Base-by-base conservation (phyloP, 2,888 invertebrate genomes). In the Scaptomyza parva region DNA sequence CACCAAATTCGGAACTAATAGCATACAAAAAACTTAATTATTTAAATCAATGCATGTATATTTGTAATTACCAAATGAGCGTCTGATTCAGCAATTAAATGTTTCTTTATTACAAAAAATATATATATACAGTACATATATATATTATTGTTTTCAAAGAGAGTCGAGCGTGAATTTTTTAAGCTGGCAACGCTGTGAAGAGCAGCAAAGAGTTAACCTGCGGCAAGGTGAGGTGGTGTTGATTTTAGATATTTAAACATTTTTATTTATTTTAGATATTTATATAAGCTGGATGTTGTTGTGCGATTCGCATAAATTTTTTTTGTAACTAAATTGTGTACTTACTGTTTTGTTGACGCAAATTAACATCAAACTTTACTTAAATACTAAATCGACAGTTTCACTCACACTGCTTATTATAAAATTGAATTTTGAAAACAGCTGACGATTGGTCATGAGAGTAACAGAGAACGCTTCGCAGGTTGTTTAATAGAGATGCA, bases 281-380 rank as follows among this genome's bases (percentile, higher is more conserved):
- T 64, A 40, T 44, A 40, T 66, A 53, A 35, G 41, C 20, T 48
- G 24, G 20, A n/a, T 35, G 37, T 51, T 45, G 60, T 54, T 65
- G 45, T 68, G 58, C 45, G 62, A 60, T 69, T 72, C 39, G 70
- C n/a, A n/a, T n/a, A n/a, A n/a, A n/a, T n/a, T n/a, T n/a, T 68
- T 76, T 64, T 58, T 48, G 53, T 65, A 58, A 62, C 62, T 67
- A 51, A 54, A 58, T 26, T 33, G 50, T 62, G 28, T 73, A 44
- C 63, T 67, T 40, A 24, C 6, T 0, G 8, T 28, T 28, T 28
- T 28, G 9, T 24, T 78, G 64, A 61, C 67, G 61, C 41, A 73
- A 85, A 80, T 82, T 86, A n/a, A n/a, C n/a, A 80, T 62, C 86
- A 66, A 51, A 48, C 60, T 64, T 72, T 74, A 74, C 75, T 74